A percentile compares a stretch with the other conserved stretches of the same genome.
These are phyloP conservation scores for Caerostris extrusa DNA, from an alignment of 1,140 invertebrate species.

Conservation along the genomic window DNA sequence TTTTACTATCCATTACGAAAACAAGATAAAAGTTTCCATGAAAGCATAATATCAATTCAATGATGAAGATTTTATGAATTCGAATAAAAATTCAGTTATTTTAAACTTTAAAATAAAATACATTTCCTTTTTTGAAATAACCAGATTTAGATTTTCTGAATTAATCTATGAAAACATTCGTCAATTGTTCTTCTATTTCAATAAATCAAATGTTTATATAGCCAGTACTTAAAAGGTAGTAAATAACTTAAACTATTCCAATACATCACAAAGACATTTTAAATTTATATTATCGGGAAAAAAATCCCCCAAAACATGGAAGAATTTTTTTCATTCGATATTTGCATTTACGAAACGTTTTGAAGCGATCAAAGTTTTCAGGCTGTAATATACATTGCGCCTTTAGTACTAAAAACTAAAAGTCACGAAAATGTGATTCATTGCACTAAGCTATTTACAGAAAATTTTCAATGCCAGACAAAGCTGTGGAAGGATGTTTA, in stretches of 20 bases:
- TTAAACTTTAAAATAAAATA: no score
- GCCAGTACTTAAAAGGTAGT: neutral
- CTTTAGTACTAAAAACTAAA: neutral
- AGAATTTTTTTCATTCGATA: neutral
- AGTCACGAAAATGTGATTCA: neutral
- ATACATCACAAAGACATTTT: neutral
- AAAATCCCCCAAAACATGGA: neutral
- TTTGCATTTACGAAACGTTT: neutral
- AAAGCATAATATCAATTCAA: no score
- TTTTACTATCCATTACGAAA: no score
- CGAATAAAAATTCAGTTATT: no score
- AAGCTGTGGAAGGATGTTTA: no score
- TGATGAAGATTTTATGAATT: no score
- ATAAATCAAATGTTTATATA: neutral
- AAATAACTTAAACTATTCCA: neutral
- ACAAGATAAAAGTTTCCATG: no score
- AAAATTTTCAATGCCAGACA: neutral
- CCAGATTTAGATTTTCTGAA: no score
- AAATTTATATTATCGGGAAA: neutral
- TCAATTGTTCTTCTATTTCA: neutral
- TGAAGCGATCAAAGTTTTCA: neutral
- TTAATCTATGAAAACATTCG: no score
- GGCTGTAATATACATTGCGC: no score
- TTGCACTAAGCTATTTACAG: neutral
- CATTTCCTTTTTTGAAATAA: no score